A percentile compares a stretch with the other conserved stretches of the same genome.
phyloP scores from a whole-genome alignment of 2,797 vertebrate species.

The Bufotes viridis region DNA sequence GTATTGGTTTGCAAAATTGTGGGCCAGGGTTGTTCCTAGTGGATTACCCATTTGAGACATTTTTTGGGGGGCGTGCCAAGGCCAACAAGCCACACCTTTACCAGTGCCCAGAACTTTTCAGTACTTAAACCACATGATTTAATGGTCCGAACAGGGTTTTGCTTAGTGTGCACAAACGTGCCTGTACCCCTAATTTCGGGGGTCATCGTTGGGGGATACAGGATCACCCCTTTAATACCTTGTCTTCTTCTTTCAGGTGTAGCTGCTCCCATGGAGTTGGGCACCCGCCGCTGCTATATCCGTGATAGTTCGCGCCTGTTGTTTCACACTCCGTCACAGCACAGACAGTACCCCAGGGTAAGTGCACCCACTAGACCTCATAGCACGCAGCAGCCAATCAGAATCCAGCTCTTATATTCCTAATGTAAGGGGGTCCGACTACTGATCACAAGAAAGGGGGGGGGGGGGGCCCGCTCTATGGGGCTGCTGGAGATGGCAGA shows the following conservation, averaged over 20 bases:
- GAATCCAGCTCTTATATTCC: neutral
- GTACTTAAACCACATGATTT: too few species aligned
- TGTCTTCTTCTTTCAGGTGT: conserved; percentile 20
- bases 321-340: neutral
- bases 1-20: too few species aligned
- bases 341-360: conserved; percentile 30
- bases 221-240: neutral
- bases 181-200: neutral
- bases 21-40: too few species aligned
- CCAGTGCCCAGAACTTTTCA: too few species aligned
- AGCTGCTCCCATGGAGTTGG: conserved; percentile 55
- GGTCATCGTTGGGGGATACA: neutral
- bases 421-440: neutral
- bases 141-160: too few species aligned
- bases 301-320: neutral
- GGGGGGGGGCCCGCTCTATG: too few species aligned
- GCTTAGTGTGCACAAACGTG: too few species aligned
- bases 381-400: neutral
- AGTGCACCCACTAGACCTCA: neutral
- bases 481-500: too few species aligned
- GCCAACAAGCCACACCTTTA: too few species aligned
- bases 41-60: too few species aligned
- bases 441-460: too few species aligned
- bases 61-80: too few species aligned
- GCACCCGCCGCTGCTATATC: conserved; percentile 3